Base-by-base conservation (phyloP, 2,113 vertebrate genomes). In the Petrocephalus zakoni region DNA sequence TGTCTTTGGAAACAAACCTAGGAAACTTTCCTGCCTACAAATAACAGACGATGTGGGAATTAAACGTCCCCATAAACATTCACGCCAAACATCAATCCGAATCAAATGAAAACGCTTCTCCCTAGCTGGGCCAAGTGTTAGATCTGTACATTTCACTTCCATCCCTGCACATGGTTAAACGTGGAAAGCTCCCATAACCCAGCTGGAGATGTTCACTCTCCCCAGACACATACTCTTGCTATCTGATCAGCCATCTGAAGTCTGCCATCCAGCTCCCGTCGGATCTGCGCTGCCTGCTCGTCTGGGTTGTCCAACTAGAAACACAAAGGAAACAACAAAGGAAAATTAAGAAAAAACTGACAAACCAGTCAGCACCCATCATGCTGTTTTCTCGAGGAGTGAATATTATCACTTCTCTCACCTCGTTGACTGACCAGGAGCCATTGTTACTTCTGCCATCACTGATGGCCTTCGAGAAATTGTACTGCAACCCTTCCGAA, bases 241-340 rank as follows among this genome's bases (percentile, higher is more conserved):
- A 99, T 99, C 92, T 99, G 98, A 91, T 99, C 98, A 56, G 98
- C 98, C 98, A 99, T 99, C 90, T 99, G 98, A 85, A 99, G 96
- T 56, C 98, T 96, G 90, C 98, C 98, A 1, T 99, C 98, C 92
- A 99, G 92, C 89, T 99, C 98, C 0, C 98, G 95, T 93, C 98
- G 95, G 95, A 99, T 99, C 93, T 99, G 98, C 0, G 98, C 98
- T 0, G 98, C 98, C 93, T 99, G 98, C 89, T 99, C 98, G 75
- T 99, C 98, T 17, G 96, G 98, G 91, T 99, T 99, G 93, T 99
- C 98, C 94, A 99, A 95, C 98, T 99, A 94, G 17, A 90, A 0
- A 91, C 87, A 94, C 85, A 95, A 89, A 92, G 61, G 61, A 29
- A 13, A 56, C 87, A 34, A 46, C 87, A 90, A 17, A 88, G 53